Evolutionary conservation across 2,113 vertebrate species (phyloP).

Genomic region (Varanus salvator): DNA sequence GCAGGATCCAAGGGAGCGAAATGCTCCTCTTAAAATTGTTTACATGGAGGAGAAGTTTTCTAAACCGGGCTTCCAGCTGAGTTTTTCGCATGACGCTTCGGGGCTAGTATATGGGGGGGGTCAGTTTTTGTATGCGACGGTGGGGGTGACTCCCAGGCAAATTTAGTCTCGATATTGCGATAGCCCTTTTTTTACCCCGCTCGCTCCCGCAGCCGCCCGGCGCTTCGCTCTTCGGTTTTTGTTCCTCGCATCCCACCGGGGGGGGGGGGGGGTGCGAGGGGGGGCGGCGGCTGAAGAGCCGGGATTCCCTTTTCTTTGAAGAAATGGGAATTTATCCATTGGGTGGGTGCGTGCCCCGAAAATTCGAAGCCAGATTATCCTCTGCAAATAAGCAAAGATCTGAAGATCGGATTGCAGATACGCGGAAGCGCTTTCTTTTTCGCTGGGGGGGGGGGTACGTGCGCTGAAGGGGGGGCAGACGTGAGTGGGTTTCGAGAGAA

Average conservation of each 20-base stretch:
- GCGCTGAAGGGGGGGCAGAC: no score
- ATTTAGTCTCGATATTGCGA: neutral
- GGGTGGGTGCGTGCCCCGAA: neutral
- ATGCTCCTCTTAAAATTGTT: neutral
- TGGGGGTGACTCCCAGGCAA: neutral
- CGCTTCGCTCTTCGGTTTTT: neutral
- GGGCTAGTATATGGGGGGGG: neutral
- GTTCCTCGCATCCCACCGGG: neutral
- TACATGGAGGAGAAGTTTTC: no score
- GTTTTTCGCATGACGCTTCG: neutral
- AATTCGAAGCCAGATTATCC: neutral
- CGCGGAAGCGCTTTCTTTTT: fast-evolving
- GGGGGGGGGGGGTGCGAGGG: neutral
- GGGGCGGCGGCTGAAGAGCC: neutral
- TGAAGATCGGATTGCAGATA: fast-evolving
- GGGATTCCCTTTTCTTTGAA: fast-evolving
- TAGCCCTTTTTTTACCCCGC: no score
- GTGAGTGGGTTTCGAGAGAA: neutral
- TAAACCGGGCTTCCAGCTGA: neutral
- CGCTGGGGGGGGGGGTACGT: no score
- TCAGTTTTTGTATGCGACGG: no score
- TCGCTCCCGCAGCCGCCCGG: neutral
- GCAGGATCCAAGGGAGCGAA: neutral
- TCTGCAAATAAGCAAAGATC: neutral
- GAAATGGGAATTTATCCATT: conserved; percentile 1